Evolutionary conservation across 2,797 vertebrate genomes (phyloP).

Genomic region (Premnoplex brunnescens): DNA sequence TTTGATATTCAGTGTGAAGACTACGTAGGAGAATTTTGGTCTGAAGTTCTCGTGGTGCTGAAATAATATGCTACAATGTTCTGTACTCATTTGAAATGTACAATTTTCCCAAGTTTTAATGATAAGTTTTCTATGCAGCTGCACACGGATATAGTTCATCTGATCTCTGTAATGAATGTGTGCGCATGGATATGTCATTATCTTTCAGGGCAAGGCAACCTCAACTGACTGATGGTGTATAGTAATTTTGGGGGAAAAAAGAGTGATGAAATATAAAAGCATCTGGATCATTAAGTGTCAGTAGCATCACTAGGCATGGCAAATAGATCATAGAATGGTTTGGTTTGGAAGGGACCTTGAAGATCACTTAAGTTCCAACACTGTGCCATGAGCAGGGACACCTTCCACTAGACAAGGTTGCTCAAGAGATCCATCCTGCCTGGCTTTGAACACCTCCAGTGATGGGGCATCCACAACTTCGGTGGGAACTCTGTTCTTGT

Average conservation of each 20-base stretch:
- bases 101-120: background rate
- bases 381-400: rapidly evolving
- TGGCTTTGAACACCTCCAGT: background rate
- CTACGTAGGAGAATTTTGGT: rapidly evolving
- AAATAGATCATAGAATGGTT: background rate
- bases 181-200: background rate
- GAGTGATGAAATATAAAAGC: rapidly evolving
- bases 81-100: background rate
- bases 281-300: background rate
- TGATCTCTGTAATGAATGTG: background rate
- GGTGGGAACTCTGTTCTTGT: background rate
- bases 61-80: background rate
- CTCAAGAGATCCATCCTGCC: background rate
- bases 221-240: background rate
- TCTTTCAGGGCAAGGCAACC: background rate
- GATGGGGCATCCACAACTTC: background rate
- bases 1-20: background rate
- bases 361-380: background rate
- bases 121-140: background rate
- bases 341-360: background rate
- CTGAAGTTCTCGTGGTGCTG: background rate
- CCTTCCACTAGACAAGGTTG: rapidly evolving
- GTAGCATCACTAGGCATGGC: background rate
- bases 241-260: rapidly evolving
- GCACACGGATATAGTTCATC: background rate